Base-by-base conservation (phyloP, 1,140 invertebrate species). In the Aphaenogaster floridana region DNA sequence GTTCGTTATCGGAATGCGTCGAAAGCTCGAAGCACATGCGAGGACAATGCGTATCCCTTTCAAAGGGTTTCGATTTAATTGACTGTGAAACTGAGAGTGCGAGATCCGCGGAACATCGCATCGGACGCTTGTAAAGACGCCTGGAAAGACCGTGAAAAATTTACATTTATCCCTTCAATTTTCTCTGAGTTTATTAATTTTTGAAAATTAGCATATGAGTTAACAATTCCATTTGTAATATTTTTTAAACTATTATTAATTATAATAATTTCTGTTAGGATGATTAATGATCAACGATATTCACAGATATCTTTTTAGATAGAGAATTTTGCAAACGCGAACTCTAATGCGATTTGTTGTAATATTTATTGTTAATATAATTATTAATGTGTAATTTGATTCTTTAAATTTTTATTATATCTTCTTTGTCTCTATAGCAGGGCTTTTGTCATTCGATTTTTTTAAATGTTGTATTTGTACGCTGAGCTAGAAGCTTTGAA, bases 31-130 rank as follows among this genome's bases (percentile, higher is more conserved):
- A n/a, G 15, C 68, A 72, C 17, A 28, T 48, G 66, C 68, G 17
- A 34, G 39, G 7, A 42, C 13, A 69, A 36, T 15, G n/a, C 36
- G 9, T 45, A 9, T 13, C 1, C 4, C 21, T 36, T 15, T 34
- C 39, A 72, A 59, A 72, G 68, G 28, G 5, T 57, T 71, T 68
- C 39, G 21, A 81, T 81, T 45, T 36, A 45, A 81, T 81, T 57
- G 39, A 81, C 28, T 42, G 36, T 34, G 21, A 45, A 71, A 69
- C 13, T 42, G n/a, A 81, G 36, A 57, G 9, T 71, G 21, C 50
- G 21, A 71, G 13, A 81, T 45, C 1, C 11, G 6, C 39, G 39
- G 34, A 66, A 57, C n/a, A 72, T 48, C 2, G n/a, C n/a, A 59
- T 48, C 2, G n/a, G 52, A 11, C 2, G 8, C 5, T 48, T 63